Evolutionary conservation across 2,888 invertebrate genomes (phyloP).

Genomic region (Mechanitis messenoides): DNA sequence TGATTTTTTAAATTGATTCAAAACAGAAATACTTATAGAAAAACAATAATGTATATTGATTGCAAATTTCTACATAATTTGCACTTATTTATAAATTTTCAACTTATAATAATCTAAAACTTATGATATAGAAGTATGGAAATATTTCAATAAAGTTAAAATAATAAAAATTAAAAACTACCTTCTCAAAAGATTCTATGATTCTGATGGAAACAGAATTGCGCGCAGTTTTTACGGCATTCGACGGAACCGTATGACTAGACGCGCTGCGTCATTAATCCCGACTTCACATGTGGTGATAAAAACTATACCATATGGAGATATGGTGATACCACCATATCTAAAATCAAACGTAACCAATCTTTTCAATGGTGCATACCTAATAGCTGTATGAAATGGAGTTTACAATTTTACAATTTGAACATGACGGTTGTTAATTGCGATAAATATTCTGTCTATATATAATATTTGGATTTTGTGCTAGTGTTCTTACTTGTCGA

Average conservation of each 20-base stretch:
- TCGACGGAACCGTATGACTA: conserved; percentile 75
- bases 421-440: no score
- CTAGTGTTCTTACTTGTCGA: no score
- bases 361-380: conserved; percentile 23
- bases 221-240: conserved; percentile 75
- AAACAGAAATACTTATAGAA: no score
- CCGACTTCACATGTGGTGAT: conserved; percentile 69
- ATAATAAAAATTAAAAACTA: conserved; percentile 4
- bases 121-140: no score
- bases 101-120: no score
- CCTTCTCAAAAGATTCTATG: conserved; percentile 19
- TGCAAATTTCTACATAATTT: no score
- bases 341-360: conserved; percentile 25
- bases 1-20: no score
- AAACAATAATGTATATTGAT: no score
- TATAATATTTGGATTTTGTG: no score
- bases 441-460: no score
- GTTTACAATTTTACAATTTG: no score
- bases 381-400: conserved; percentile 18
- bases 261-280: conserved; percentile 73
- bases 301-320: conserved; percentile 54
- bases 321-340: conserved; percentile 9
- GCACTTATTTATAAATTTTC: no score
- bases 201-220: conserved; percentile 59
- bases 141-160: background rate